These are phyloP conservation scores for Heliothis virescens DNA, from an alignment of 1,140 invertebrate genomes.

Conservation along the genomic window DNA sequence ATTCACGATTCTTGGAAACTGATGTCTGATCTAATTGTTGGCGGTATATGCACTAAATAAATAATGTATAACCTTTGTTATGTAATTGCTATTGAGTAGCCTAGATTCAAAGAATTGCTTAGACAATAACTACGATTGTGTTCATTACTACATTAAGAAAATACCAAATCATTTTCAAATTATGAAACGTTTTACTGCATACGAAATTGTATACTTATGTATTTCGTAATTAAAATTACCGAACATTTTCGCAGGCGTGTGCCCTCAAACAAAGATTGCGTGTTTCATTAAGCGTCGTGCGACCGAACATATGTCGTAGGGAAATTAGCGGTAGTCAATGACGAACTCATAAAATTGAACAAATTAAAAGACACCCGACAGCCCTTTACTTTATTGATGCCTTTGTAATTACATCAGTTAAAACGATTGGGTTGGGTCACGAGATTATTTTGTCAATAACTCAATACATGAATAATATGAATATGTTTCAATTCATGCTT, in stretches of 20 bases:
- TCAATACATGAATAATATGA: background rate
- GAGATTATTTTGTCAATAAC: background rate
- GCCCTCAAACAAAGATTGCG: slow-evolving; percentile 31
- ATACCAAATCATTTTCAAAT: background rate
- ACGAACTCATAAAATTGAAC: slow-evolving; percentile 54
- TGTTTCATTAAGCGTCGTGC: slow-evolving; percentile 58
- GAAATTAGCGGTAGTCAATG: slow-evolving; percentile 62
- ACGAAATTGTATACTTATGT: background rate
- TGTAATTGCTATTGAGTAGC: background rate
- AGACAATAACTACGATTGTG: background rate
- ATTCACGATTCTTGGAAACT: slow-evolving; percentile 27
- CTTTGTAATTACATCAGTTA: slow-evolving; percentile 58
- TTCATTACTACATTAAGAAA: background rate
- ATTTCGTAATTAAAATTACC: slow-evolving; percentile 36
- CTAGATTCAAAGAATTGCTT: background rate
- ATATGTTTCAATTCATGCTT: background rate
- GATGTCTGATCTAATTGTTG: slow-evolving; percentile 26
- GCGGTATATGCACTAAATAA: background rate
- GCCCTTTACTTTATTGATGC: slow-evolving; percentile 55
- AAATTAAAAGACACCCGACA: slow-evolving; percentile 61
- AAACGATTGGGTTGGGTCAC: slow-evolving; percentile 29
- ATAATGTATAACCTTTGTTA: background rate
- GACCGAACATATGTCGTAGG: slow-evolving; percentile 53
- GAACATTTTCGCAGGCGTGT: slow-evolving; percentile 18
- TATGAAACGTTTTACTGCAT: background rate